phyloP scores from a whole-genome alignment of 2,888 invertebrate genomes.

The Pteria penguin region DNA sequence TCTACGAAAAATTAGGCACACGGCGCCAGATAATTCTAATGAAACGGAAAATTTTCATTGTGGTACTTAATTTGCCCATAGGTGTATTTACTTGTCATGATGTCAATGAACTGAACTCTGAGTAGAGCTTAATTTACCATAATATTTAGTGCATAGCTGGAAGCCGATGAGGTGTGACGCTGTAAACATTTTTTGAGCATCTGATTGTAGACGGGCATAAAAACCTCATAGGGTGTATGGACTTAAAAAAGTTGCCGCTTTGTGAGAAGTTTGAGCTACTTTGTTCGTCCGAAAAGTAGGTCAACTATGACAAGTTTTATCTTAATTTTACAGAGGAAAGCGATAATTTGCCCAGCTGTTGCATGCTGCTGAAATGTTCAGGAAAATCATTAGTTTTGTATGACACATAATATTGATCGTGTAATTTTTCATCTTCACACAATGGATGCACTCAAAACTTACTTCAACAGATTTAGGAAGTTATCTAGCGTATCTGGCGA shows the following conservation, averaged over 20 bases:
- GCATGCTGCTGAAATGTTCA: not conserved
- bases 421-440: not conserved
- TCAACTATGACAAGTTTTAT: not conserved
- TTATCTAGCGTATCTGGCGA: slow-evolving; percentile 48
- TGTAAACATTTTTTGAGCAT: not conserved
- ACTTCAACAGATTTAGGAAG: slow-evolving; percentile 65
- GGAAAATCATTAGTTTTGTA: not conserved
- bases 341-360: slow-evolving; percentile 9
- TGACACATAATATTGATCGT: slow-evolving; percentile 17
- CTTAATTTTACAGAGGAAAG: not conserved
- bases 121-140: not conserved
- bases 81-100: too few species aligned
- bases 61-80: too few species aligned
- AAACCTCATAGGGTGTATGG: not conserved
- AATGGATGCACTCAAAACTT: slow-evolving; percentile 72
- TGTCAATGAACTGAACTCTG: not conserved
- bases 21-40: too few species aligned
- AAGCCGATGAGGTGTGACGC: not conserved
- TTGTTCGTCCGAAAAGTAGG: not conserved
- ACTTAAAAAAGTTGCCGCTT: not conserved
- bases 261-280: not conserved
- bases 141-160: not conserved
- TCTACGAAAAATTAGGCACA: too few species aligned
- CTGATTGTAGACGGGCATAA: not conserved
- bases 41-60: too few species aligned